Evolutionary conservation across 2,888 invertebrate genomes (phyloP), one percentile per base, ranked within the genome.

Genomic region (Limnephilus auricula): DNA sequence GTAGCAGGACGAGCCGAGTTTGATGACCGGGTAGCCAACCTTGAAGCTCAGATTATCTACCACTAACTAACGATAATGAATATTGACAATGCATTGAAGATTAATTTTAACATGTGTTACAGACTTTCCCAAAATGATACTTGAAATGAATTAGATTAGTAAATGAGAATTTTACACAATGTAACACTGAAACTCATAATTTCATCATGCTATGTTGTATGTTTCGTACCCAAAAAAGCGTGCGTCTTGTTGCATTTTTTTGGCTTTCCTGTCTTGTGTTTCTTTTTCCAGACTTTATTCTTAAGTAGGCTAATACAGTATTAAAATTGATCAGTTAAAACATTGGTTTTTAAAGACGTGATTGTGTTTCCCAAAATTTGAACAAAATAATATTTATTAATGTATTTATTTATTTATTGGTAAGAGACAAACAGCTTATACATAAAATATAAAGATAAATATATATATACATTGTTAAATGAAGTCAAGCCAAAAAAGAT

Each of bases 221-320:
- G 25, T n/a, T 5, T n/a, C 25, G n/a, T 25, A 65, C 25, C 25
- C 65, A 25, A n/a, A 65, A 65, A 65, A 25, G 65, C 25, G 18
- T 18, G 65, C 18, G 4, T 18, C 65, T 25, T 25, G n/a, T 31
- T 80, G 89, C 89, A 89, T 79, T 89, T 80, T 15, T 89, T 89
- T 79, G 89, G 89, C 89, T 89, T 89, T 89, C 6, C 37, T 30
- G 37, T 37, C 18, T 25, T 65, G 25, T 65, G 65, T 65, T 65
- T 65, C 25, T 65, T 65, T 65, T 50, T 50, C 6, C 45, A 25
- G 65, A 65, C 9, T 25, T 65, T 9, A n/a, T 65, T 65, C n/a
- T 65, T n/a, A 65, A 65, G 65, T 65, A 65, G 65, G 25, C 65
- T 65, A 65, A 65, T n/a, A 65, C 65, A 65, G 65, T 65, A 65